Conservation (phyloP, 2,113 vertebrate species). For the Zosterops hypoxanthus region DNA sequence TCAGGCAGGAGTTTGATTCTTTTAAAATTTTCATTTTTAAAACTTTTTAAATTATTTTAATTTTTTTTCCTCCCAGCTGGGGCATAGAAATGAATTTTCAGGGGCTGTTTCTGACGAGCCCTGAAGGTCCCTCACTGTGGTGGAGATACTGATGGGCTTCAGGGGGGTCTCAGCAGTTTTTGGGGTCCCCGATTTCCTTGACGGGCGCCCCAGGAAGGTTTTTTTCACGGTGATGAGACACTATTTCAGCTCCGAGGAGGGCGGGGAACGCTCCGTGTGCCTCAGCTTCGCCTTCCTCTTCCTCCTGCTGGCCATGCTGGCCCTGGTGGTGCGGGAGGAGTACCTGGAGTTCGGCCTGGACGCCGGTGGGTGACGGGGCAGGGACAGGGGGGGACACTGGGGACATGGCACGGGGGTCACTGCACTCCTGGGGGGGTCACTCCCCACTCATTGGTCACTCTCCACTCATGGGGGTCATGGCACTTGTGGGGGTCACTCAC, state of each 20-base stretch:
- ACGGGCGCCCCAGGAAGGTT: slow-evolving; percentile 75
- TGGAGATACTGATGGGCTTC: neutral
- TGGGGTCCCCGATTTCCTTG: slow-evolving; percentile 60
- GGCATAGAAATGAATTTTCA: accelerated
- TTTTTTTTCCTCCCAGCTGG: too few species aligned
- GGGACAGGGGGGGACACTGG: too few species aligned
- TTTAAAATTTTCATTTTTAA: too few species aligned
- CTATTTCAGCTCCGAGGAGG: slow-evolving; percentile 90
- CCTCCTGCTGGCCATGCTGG: slow-evolving; percentile 91
- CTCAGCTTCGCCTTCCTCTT: slow-evolving; percentile 88
- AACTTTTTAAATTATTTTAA: too few species aligned
- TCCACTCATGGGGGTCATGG: too few species aligned
- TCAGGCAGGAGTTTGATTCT: too few species aligned
- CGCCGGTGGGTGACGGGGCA: slow-evolving; percentile 66
- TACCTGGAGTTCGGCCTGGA: slow-evolving; percentile 93
- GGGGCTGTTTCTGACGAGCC: accelerated
- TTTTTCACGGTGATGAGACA: slow-evolving; percentile 87
- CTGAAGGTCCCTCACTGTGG: accelerated
- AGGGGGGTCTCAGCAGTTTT: accelerated
- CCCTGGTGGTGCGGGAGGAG: slow-evolving; percentile 87
- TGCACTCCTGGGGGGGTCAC: neutral
- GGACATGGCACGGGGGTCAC: accelerated
- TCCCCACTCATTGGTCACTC: too few species aligned
- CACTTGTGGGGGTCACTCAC: too few species aligned
- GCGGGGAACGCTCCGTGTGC: slow-evolving; percentile 92